Conservation (phyloP, 2,113 vertebrate species). For the Octodon degus region DNA sequence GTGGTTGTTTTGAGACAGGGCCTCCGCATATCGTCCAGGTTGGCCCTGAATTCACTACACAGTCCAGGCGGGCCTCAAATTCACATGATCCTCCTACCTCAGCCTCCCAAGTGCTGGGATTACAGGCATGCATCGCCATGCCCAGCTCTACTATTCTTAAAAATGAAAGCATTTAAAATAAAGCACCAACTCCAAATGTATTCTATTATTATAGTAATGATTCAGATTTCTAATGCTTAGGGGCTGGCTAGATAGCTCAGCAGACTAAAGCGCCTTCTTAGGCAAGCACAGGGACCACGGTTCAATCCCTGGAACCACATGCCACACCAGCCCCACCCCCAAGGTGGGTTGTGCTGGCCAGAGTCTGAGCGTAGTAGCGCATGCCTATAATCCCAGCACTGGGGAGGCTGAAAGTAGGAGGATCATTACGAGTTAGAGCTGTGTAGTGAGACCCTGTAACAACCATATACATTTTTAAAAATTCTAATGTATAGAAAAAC, state of each 20-base stretch:
- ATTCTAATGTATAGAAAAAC: not conserved
- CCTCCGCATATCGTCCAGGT: not conserved
- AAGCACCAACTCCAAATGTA: not conserved
- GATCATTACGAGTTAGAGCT: too few species aligned
- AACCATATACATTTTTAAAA: too few species aligned
- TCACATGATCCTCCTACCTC: not conserved
- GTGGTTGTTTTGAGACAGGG: not conserved
- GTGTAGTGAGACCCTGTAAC: too few species aligned
- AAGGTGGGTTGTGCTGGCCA: too few species aligned
- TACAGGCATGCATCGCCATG: not conserved
- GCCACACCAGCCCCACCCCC: too few species aligned
- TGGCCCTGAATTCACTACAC: not conserved
- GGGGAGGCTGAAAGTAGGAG: too few species aligned
- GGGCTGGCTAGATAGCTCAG: too few species aligned
- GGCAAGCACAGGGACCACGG: too few species aligned
- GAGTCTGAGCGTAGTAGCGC: too few species aligned
- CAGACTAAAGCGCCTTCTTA: too few species aligned
- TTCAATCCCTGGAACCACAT: too few species aligned
- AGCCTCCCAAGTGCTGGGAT: not conserved
- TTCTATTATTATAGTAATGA: slow-evolving; percentile 32
- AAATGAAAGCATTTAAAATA: slow-evolving; percentile 22
- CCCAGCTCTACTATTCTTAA: not conserved
- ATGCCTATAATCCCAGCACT: too few species aligned
- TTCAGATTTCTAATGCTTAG: slow-evolving; percentile 8
- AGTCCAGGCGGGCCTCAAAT: not conserved